Evolutionary conservation across 2,113 vertebrate genomes (phyloP).

Genomic region (Cichladusa arquata): DNA sequence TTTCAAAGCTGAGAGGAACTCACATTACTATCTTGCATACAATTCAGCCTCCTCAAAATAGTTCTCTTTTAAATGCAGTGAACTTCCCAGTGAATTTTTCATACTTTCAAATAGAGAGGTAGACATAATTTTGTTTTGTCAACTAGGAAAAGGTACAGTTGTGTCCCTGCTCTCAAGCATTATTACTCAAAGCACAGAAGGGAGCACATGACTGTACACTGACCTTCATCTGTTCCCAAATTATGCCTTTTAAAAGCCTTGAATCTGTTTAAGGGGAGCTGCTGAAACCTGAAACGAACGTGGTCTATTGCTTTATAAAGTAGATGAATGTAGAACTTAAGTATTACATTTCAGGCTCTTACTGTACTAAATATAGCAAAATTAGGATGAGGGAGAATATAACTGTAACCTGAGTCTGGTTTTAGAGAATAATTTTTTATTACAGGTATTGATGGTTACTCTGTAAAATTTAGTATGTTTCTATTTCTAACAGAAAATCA

Average conservation of each 20-base stretch:
- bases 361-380: conserved; percentile 39
- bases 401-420: neutral
- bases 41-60: neutral
- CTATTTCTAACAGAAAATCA: neutral
- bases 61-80: neutral
- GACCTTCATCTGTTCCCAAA: conserved; percentile 61
- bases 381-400: conserved; percentile 12
- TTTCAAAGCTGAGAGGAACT: neutral
- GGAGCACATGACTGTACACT: conserved; percentile 3
- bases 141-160: neutral
- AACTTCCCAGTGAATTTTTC: neutral
- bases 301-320: conserved; percentile 31
- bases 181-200: conserved; percentile 41
- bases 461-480: neutral
- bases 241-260: conserved; percentile 48
- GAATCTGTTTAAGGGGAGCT: conserved; percentile 35
- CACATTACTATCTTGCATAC: neutral
- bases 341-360: conserved; percentile 50
- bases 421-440: neutral
- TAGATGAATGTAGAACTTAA: conserved; percentile 21
- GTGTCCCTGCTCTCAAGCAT: neutral
- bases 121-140: neutral
- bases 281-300: conserved; percentile 43
- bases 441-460: neutral
- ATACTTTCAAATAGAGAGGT: neutral